These are phyloP conservation scores for Aplysia californica DNA, from an alignment of 1,140 invertebrate species.

Conservation along the genomic window DNA sequence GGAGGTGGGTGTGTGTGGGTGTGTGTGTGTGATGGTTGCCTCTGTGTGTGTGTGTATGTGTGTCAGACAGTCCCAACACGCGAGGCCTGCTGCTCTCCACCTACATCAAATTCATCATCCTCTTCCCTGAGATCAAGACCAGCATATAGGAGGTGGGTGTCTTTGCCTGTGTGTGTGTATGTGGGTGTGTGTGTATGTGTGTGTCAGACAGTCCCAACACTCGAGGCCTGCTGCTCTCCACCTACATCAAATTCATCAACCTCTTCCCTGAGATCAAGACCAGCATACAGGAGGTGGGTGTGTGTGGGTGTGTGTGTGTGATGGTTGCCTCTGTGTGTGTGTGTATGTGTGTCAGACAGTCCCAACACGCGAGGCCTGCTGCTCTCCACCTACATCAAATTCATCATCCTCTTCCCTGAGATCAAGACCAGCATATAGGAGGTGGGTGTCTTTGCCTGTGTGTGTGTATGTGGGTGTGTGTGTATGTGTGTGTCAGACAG, in stretches of 20 bases:
- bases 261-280: slow-evolving; percentile 98
- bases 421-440: slow-evolving; percentile 97
- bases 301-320: too few relatives aligned
- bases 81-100: slow-evolving; percentile 96
- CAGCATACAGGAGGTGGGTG: slow-evolving; percentile 93
- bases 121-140: slow-evolving; percentile 98
- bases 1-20: slow-evolving; percentile 76
- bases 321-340: too few relatives aligned
- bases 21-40: too few relatives aligned
- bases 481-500: too few relatives aligned
- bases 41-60: too few relatives aligned
- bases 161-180: too few relatives aligned
- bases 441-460: slow-evolving; percentile 70
- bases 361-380: slow-evolving; percentile 95
- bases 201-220: slow-evolving; percentile 96
- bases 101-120: slow-evolving; percentile 99
- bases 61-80: slow-evolving; percentile 94
- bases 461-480: too few relatives aligned
- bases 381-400: slow-evolving; percentile 99
- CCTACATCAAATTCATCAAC: slow-evolving; percentile 99
- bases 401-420: slow-evolving; percentile 99
- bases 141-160: slow-evolving; percentile 89
- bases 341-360: too few relatives aligned
- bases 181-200: too few relatives aligned
- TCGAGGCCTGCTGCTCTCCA: slow-evolving; percentile 93